Evolutionary conservation across 1,140 invertebrate genomes (phyloP), one percentile per base, ranked within the genome.

Genomic region (Calephelis virginiensis): DNA sequence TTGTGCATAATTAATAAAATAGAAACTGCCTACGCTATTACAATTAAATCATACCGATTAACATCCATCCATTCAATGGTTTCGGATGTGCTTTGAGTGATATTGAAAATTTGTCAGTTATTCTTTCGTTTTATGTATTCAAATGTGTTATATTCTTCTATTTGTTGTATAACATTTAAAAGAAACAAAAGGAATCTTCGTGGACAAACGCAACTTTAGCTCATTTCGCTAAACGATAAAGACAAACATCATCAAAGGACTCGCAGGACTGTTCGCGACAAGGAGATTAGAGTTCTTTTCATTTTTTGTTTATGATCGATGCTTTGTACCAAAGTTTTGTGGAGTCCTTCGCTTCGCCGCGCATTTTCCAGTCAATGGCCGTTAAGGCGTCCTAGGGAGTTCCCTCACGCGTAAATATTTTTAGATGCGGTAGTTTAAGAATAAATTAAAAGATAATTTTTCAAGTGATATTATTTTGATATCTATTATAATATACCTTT

Each of bases 231-330:
- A 70, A 76, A 77, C 71, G 63, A 72, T 71, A 76, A 81, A 82
- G 73, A 77, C 77, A 77, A 82, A 81, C 66, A 60, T 69, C 66
- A 73, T 74, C 78, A 82, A 80, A 78, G 74, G 76, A 71, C 74
- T 74, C 72, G 75, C 67, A 62, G 63, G 73, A 71, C 68, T 66
- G 64, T 63, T 70, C 1, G 38, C 60, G 64, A 79, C 77, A 78
- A 72, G 66, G 74, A 72, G 80, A 86, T 84, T 86, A 83, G 12
- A 48, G 70, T 78, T 82, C 78, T 79, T 80, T 80, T 81, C 64
- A 73, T 84, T 84, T 84, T 82, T 79, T 81, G 72, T 81, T 77
- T 77, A 77, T 78, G 78, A 86, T 82, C 78, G 74, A 74, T 71
- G 76, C 82, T 85, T 86, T 86, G 83, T 83, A 76, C 49, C 48